phyloP scores from a whole-genome alignment of 1,140 invertebrate species.

The Venustaconcha ellipsiformis region DNA sequence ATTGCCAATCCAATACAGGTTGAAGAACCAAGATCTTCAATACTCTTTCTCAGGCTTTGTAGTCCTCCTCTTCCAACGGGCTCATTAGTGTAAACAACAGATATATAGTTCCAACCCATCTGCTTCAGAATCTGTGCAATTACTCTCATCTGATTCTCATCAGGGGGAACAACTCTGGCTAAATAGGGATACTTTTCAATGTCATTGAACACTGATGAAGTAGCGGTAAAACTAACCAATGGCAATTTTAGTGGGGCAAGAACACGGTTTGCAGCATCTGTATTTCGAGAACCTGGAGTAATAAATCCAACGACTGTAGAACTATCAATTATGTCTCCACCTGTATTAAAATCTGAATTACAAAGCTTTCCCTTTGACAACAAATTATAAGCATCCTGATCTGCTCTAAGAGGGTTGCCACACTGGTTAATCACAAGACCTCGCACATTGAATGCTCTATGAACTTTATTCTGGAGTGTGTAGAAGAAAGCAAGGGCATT shows the following conservation, averaged over 20 bases:
- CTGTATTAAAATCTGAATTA: slow-evolving; percentile 38
- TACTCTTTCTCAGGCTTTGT: slow-evolving; percentile 19
- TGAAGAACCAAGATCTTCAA: slow-evolving; percentile 24
- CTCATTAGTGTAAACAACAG: slow-evolving; percentile 75
- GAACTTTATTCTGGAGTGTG: slow-evolving; percentile 26
- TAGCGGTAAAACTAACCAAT: slow-evolving; percentile 80
- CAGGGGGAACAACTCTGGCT: slow-evolving; percentile 82
- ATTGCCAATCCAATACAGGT: slow-evolving; percentile 34
- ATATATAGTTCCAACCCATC: slow-evolving; percentile 85
- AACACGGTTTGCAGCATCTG: slow-evolving; percentile 50
- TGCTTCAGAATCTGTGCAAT: slow-evolving; percentile 78
- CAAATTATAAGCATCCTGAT: slow-evolving; percentile 64
- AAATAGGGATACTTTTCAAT: slow-evolving; percentile 82
- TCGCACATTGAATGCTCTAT: slow-evolving; percentile 32
- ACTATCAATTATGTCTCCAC: slow-evolving; percentile 19
- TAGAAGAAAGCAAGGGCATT: slow-evolving; percentile 55
- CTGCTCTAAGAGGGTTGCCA: slow-evolving; percentile 52
- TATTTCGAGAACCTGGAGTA: slow-evolving; percentile 48
- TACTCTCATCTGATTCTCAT: slow-evolving; percentile 81
- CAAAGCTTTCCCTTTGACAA: slow-evolving; percentile 60
- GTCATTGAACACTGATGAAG: slow-evolving; percentile 78
- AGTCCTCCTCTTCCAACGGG: slow-evolving; percentile 67
- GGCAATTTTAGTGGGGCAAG: slow-evolving; percentile 46
- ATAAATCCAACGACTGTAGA: slow-evolving; percentile 56
- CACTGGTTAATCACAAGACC: slow-evolving; percentile 63